These are phyloP conservation scores for Intellagama lesueurii DNA, from an alignment of 2,797 vertebrate genomes.

Conservation along the genomic window DNA sequence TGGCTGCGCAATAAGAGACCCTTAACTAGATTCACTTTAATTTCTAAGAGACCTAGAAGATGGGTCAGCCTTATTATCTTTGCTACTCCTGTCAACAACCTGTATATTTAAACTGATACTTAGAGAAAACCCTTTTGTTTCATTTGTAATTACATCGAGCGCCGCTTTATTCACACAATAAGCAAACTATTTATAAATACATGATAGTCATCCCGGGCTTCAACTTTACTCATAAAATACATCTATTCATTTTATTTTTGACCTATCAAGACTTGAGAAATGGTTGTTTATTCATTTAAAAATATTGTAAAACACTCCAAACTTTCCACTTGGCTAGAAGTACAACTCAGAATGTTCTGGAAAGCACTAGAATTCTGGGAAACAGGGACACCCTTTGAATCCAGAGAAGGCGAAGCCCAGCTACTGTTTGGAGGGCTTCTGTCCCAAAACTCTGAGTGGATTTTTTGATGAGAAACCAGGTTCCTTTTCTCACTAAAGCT, in stretches of 20 bases:
- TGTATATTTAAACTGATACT: too few species aligned
- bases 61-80: too few species aligned
- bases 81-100: too few species aligned
- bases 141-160: too few species aligned
- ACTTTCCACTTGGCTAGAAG: not conserved
- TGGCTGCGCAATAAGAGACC: not conserved
- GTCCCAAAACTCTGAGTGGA: slow-evolving; percentile 16
- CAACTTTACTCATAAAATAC: not conserved
- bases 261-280: not conserved
- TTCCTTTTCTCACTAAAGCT: slow-evolving; percentile 21
- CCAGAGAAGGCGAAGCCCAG: not conserved
- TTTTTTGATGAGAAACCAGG: slow-evolving; percentile 23
- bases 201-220: not conserved
- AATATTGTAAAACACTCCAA: slow-evolving; percentile 16
- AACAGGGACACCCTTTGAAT: not conserved
- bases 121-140: too few species aligned
- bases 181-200: too few species aligned
- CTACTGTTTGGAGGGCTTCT: not conserved
- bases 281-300: not conserved
- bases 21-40: not conserved
- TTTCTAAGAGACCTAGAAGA: not conserved
- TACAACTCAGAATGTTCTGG: not conserved
- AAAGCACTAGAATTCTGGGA: not conserved
- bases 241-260: not conserved
- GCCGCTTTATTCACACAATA: too few species aligned